Percentiles rank a stretch among this genome's conserved stretches.
Evolutionary conservation across 2,113 vertebrate genomes (phyloP).

Genomic region (Thalassoma bifasciatum): DNA sequence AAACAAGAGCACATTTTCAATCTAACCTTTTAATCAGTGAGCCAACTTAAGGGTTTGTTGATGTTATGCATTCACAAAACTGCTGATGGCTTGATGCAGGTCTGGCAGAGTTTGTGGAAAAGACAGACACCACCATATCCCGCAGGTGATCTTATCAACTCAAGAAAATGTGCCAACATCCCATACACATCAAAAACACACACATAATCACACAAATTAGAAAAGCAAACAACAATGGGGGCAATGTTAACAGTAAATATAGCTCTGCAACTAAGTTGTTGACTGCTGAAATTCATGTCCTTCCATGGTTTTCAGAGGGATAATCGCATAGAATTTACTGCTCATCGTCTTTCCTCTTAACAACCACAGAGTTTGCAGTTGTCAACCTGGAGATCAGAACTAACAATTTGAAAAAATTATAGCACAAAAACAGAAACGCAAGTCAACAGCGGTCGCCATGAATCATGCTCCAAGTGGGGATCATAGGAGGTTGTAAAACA

Average conservation of each 20-base stretch:
- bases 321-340: conserved; percentile 64
- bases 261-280: conserved; percentile 37
- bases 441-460: conserved; percentile 62
- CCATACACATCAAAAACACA: conserved; percentile 9
- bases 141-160: conserved; percentile 60
- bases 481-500: conserved; percentile 73
- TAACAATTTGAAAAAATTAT: conserved; percentile 68
- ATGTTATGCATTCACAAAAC: conserved; percentile 39
- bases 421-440: conserved; percentile 58
- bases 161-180: conserved; percentile 33
- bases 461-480: conserved; percentile 58
- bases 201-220: conserved; percentile 28
- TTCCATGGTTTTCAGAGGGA: conserved; percentile 53
- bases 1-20: conserved; percentile 8
- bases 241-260: not conserved
- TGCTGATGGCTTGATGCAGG: conserved; percentile 30
- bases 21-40: conserved; percentile 6
- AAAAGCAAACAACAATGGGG: conserved; percentile 26
- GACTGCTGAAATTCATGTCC: conserved; percentile 45
- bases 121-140: conserved; percentile 42
- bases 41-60: conserved; percentile 32
- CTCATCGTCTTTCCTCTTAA: conserved; percentile 51
- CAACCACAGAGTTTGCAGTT: conserved; percentile 60
- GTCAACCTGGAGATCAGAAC: conserved; percentile 69
- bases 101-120: conserved; percentile 63